Evolutionary conservation across 2,797 vertebrate genomes (phyloP), one percentile per base, ranked within the genome.

Genomic region (Gymnothorax javanicus): DNA sequence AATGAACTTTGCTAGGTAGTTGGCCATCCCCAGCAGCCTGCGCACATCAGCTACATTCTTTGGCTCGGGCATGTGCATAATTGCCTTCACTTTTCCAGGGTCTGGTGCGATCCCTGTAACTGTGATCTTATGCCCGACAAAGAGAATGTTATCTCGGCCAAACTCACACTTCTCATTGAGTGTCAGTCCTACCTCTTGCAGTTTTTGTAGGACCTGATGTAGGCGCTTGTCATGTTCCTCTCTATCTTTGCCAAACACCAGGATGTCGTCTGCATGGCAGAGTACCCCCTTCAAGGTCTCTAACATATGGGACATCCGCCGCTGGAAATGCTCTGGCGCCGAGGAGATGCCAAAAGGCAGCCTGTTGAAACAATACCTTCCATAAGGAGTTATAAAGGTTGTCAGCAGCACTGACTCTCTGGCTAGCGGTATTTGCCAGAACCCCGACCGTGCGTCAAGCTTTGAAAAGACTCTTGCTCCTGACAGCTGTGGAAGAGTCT

Each of bases 341-440:
- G 83, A 91, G 0, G 87, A 86, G 7, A 92, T 89, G 7, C 86
- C 52, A 5, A 92, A 91, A 0, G 60, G 87, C 3, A 89, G 69
- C 15, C 25, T 5, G 50, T 89, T 91, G 20, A 91, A 91, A 62
- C 33, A 57, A 62, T 88, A 88, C 57, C 43, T 17, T 3, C 82
- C 57, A 60, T 88, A 83, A 2, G 87, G 89, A 87, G 1, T 43
- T 43, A 43, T 43, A 43, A 43, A 43, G 33, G 33, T 43, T 43
- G 33, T 43, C 33, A 43, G 33, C 33, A 43, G 33, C 2, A 2
- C 33, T 43, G 33, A 43, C 33, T 43, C 33, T 43, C 2, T 43
- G 33, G 33, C 86, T 81, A 0, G 83, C 15, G 7, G 89, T 64
- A 88, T 85, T 89, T 1, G 75, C 60, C 0, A 90, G 71, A 4